Evolutionary conservation across 2,797 vertebrate genomes (phyloP).

Genomic region (Dendrocincla tyrannina): DNA sequence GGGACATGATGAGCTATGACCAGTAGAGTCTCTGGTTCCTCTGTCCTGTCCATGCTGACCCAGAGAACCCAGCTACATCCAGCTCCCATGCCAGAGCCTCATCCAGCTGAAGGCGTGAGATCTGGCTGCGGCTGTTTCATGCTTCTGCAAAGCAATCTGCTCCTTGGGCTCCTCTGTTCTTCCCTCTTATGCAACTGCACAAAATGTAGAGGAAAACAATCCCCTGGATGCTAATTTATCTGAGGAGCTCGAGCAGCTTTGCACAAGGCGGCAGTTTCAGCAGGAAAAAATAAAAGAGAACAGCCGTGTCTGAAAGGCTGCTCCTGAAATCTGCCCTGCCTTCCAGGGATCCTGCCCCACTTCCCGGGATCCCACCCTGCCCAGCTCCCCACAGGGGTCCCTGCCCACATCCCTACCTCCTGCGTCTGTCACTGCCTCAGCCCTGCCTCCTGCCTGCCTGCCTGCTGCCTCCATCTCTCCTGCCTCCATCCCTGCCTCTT

Average conservation of each 20-base stretch:
- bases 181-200: constrained; percentile 32
- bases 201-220: constrained; percentile 7
- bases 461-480: background rate
- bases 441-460: background rate
- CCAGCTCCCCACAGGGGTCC: background rate
- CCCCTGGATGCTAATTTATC: constrained; percentile 41
- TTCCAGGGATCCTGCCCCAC: background rate
- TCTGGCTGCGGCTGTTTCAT: background rate
- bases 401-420: background rate
- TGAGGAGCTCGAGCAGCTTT: constrained; percentile 4
- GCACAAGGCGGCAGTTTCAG: background rate
- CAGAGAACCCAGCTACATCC: background rate
- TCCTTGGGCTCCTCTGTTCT: background rate
- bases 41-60: background rate
- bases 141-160: constrained; percentile 38
- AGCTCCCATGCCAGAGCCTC: background rate
- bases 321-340: background rate
- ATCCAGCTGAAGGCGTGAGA: background rate
- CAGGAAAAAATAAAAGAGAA: background rate
- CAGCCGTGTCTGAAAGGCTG: background rate
- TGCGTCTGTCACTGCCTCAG: background rate
- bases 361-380: background rate
- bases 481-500: background rate
- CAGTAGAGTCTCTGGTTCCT: background rate
- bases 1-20: fast-evolving